Base-by-base conservation (phyloP, 2,888 invertebrate genomes). In the Tuta absoluta region DNA sequence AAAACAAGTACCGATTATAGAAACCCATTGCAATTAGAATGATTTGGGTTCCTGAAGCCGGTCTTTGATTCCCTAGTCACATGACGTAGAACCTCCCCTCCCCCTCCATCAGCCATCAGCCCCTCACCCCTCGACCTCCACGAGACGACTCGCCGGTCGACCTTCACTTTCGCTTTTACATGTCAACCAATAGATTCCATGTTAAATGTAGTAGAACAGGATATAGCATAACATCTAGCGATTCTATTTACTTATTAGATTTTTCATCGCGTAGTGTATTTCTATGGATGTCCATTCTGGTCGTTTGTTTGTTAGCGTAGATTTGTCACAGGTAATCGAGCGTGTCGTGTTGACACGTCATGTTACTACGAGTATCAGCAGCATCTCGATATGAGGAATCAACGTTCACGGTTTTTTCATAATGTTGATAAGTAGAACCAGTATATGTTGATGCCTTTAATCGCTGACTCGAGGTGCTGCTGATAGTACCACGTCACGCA, bases 161-260 rank as follows among this genome's bases (percentile, higher is more conserved):
- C 84, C 84, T 84, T 84, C 83, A 82, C 84, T 84, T 84, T 84
- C 84, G 83, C 81, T 84, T 83, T 78, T 78, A 77, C 74, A 71
- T 75, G 74, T 76, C 80, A 79, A 79, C 78, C 80, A 78, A 67
- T 64, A 64, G 49, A 64, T 60, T 28, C 24, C 23, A 51, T 59
- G 24, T 28, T 23, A 37, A 63, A 14, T 53, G 11, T 28, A 28
- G 12, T 12, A 49, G 19, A 23, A n/a, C 19, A 49, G 23, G 19
- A 60, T 10, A 38, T 60, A 14, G 19, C 23, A 19, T 3, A 49
- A 21, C 1, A 19, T 21, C 19, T 21, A 21, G 19, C 49, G 19
- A 49, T 41, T 41, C 41, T 14, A 14, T 12, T 41, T 41, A n/a
- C 38, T 11, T 2, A 2, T 41, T 12, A 14, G 41, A 41, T 41